Evolutionary conservation across 2,113 vertebrate species (phyloP), one percentile per base, ranked within the genome.

Genomic region (Garra rufa): DNA sequence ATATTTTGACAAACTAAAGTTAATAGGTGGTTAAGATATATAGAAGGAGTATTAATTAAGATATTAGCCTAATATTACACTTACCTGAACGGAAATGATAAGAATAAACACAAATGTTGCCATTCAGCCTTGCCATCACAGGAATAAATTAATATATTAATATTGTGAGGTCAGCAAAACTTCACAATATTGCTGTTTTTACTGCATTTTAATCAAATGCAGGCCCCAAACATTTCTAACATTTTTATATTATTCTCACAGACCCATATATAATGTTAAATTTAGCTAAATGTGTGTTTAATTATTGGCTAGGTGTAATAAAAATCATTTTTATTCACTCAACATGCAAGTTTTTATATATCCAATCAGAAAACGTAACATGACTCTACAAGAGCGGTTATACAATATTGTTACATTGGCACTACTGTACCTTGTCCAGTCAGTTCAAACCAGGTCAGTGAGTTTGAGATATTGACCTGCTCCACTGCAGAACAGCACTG

Each of bases 401-500:
- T 46, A 30, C 26, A 46, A 50, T 67, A 44, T 11, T 63, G 19
- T 61, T 34, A 46, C 46, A 57, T 34, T 10, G 38, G 17, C 59
- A 30, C 21, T 15, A 24, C 24, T 34, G 34, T 34, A 34, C 5
- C 34, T 15, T 57, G 43, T 67, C 24, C 57, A 46, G 26, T 65
- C 28, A 76, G 67, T 67, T 30, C 24, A 73, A 71, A 80, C 26
- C 78, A 34, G 78, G 43, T 50, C 61, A 67, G 15, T 81, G 61
- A 5, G 79, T 71, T 71, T 82, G 44, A 41, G 30, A 63, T 84
- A 90, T 87, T 83, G 73, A 75, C 65, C 9, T 57, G 21, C 50
- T 74, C 24, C 30, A 28, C n/a, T 70, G 67, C 34, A 69, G 65
- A 3, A 34, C 61, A 38, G 38, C 6, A 55, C 43, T 50, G 2